Conservation (phyloP, 2,888 invertebrate species). For the Agrochola circellaris region DNA sequence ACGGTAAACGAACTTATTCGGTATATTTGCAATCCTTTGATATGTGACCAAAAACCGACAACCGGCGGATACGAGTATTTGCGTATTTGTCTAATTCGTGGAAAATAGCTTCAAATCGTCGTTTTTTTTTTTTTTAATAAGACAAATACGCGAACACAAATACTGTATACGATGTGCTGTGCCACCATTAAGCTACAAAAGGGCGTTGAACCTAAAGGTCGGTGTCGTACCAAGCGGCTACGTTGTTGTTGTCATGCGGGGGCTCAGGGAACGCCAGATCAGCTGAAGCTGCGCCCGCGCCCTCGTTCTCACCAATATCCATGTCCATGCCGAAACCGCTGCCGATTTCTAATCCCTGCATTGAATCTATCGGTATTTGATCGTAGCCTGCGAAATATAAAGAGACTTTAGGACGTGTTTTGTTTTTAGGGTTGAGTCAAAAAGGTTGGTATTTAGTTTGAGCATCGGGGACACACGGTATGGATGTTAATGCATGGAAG, state of each 20-base stretch:
- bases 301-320: conserved; percentile 96
- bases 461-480: conserved; percentile 53
- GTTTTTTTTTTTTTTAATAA: no score
- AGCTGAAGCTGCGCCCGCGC: conserved; percentile 94
- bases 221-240: conserved; percentile 99
- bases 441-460: conserved; percentile 28
- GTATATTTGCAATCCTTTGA: no score
- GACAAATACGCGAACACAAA: no score
- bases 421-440: neutral
- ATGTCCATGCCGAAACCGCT: conserved; percentile 97
- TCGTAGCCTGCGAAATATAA: conserved; percentile 94
- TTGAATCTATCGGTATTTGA: conserved; percentile 99
- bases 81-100: no score
- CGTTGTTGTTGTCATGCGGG: conserved; percentile 97
- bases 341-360: conserved; percentile 98
- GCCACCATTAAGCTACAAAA: conserved; percentile 3
- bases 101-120: no score
- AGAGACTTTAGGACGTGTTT: neutral
- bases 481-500: conserved; percentile 57
- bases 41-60: no score
- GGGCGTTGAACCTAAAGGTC: conserved; percentile 92
- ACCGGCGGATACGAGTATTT: no score
- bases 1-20: no score
- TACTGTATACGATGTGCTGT: no score
- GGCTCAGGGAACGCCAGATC: conserved; percentile 95